Evolutionary conservation across 2,113 vertebrate species (phyloP).

Genomic region (Chaetura pelagica): DNA sequence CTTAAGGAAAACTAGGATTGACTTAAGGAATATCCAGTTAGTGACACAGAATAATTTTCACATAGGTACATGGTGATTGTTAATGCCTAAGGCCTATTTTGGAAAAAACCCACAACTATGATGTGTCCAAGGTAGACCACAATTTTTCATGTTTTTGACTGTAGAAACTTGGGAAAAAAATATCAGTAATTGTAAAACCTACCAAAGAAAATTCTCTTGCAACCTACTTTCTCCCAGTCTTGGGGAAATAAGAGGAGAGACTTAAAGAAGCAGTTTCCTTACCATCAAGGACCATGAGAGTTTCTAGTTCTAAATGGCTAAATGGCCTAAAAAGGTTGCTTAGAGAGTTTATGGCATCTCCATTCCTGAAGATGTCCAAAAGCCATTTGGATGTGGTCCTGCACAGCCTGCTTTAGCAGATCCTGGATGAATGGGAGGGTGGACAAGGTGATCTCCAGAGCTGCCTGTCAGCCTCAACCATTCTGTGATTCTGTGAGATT

Average conservation of each 20-base stretch:
- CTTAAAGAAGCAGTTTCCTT: not conserved
- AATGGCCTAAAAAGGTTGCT: not conserved
- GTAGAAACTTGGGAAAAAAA: not conserved
- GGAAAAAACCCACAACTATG: not conserved
- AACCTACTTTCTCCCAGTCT: not conserved
- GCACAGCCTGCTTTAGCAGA: not conserved
- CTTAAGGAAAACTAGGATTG: not conserved
- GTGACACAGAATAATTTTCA: not conserved
- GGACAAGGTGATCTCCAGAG: not conserved
- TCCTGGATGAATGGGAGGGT: accelerated
- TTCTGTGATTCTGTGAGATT: not conserved
- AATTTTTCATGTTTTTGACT: not conserved
- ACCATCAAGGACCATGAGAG: not conserved
- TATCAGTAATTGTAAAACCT: not conserved
- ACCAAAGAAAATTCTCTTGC: not conserved
- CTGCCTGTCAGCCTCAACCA: not conserved
- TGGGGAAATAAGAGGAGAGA: not conserved
- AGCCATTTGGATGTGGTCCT: not conserved
- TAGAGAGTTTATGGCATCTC: not conserved
- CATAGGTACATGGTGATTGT: not conserved
- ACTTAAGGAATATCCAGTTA: not conserved
- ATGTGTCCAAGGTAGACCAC: not conserved
- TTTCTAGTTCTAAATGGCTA: not conserved
- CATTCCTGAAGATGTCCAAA: not conserved
- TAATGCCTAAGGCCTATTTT: not conserved